phyloP scores from a whole-genome alignment of 1,140 invertebrate species.

The Drosophila parabipectinata region DNA sequence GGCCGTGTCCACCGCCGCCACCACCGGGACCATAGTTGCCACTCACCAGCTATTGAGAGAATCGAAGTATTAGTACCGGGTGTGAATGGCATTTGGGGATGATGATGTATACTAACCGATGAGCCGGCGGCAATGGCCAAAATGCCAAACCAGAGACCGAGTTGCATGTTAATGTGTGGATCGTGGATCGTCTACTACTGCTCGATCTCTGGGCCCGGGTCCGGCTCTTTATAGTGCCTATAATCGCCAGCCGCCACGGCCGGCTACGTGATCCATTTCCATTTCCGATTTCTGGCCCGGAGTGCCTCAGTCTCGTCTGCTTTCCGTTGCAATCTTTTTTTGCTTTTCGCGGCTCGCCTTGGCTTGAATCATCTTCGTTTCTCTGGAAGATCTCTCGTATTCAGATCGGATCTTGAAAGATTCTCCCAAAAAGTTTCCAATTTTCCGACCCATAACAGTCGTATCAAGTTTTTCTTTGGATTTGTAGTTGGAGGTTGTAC shows the following conservation, averaged over 20 bases:
- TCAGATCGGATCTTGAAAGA: not conserved
- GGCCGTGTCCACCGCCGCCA: slow-evolving; percentile 12
- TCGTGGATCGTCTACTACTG: slow-evolving; percentile 75
- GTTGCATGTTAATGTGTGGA: slow-evolving; percentile 70
- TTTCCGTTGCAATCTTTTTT: slow-evolving; percentile 31
- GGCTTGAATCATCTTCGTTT: slow-evolving; percentile 29
- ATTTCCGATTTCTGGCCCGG: slow-evolving; percentile 58
- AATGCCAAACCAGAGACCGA: slow-evolving; percentile 76
- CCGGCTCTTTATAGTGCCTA: slow-evolving; percentile 74
- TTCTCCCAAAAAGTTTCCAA: not conserved
- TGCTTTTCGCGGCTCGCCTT: slow-evolving; percentile 25
- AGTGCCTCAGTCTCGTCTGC: slow-evolving; percentile 43
- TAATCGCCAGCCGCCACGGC: slow-evolving; percentile 52
- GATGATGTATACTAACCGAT: slow-evolving; percentile 67
- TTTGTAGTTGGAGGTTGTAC: too few relatives aligned
- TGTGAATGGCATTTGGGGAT: not conserved
- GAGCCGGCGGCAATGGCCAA: slow-evolving; percentile 71
- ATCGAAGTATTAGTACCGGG: not conserved
- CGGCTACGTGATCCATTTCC: slow-evolving; percentile 70
- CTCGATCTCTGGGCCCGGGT: slow-evolving; percentile 50
- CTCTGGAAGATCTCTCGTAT: slow-evolving; percentile 2
- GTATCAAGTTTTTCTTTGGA: not conserved
- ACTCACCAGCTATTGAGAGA: slow-evolving; percentile 60
- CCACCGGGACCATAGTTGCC: slow-evolving; percentile 62
- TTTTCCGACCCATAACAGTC: too few relatives aligned